Conservation (phyloP, 2,888 invertebrate genomes). For the Drosophila mercatorum region DNA sequence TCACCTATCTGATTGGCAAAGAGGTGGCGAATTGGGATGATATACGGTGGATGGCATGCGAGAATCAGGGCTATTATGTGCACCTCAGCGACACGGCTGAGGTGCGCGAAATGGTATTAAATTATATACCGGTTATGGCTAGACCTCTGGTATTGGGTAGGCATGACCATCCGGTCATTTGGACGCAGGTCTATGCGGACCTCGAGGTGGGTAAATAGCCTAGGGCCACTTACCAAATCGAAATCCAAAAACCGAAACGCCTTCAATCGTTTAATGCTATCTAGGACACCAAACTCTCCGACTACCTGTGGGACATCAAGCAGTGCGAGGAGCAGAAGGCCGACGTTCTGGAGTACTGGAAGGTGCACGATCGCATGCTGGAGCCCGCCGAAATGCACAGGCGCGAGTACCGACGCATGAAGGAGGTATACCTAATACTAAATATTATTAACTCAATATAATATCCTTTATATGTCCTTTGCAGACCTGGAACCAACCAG, state of each 20-base stretch:
- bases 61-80: constrained; percentile 97
- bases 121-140: constrained; percentile 98
- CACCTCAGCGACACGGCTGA: constrained; percentile 98
- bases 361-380: constrained; percentile 85
- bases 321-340: constrained; percentile 92
- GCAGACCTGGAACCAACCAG: constrained; percentile 83
- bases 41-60: constrained; percentile 99
- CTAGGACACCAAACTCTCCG: constrained; percentile 94
- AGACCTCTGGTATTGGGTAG: constrained; percentile 95
- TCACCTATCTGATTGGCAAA: constrained; percentile 98
- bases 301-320: constrained; percentile 94
- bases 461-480: neutral
- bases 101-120: constrained; percentile 97
- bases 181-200: constrained; percentile 98
- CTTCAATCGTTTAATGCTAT: constrained; percentile 37
- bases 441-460: neutral
- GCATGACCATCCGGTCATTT: constrained; percentile 94
- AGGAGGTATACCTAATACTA: constrained; percentile 60
- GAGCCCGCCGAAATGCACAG: constrained; percentile 88
- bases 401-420: constrained; percentile 80
- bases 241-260: constrained; percentile 15
- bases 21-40: constrained; percentile 96
- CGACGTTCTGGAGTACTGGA: constrained; percentile 88
- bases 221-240: constrained; percentile 16
- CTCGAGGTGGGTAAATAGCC: constrained; percentile 88